These are phyloP conservation scores for Drosophila borealis DNA, from an alignment of 2,888 invertebrate genomes.

Conservation along the genomic window DNA sequence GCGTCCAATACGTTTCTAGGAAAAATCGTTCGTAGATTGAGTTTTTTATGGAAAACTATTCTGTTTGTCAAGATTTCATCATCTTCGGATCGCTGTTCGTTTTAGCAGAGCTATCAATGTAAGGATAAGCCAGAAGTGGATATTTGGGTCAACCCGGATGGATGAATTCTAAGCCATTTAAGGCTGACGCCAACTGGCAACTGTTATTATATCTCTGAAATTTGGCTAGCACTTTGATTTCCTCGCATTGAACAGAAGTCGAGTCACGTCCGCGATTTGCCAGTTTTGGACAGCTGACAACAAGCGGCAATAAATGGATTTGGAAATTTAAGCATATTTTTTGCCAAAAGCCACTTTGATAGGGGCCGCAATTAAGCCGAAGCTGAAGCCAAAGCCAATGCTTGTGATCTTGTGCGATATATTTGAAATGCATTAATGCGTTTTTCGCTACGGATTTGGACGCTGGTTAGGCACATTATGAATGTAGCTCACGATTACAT, in stretches of 20 bases:
- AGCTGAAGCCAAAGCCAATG: constrained; percentile 1
- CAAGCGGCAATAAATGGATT: constrained; percentile 6
- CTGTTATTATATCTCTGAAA: neutral
- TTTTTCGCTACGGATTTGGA: constrained; percentile 31
- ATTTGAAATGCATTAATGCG: constrained; percentile 54
- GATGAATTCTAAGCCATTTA: neutral
- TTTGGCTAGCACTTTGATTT: constrained; percentile 10
- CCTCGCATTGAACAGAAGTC: constrained; percentile 11
- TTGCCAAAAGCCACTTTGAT: constrained; percentile 34
- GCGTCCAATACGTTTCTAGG: no score
- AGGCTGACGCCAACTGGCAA: neutral
- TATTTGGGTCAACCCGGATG: constrained; percentile 7
- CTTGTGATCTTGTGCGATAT: constrained; percentile 67
- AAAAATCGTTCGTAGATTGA: no score
- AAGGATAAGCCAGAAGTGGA: no score
- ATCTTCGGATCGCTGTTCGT: no score
- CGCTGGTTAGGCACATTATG: constrained; percentile 40
- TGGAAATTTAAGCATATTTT: neutral
- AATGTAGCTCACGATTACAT: constrained; percentile 74
- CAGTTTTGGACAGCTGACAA: constrained; percentile 33
- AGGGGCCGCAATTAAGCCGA: constrained; percentile 36
- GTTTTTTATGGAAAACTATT: no score
- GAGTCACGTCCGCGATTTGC: constrained; percentile 26
- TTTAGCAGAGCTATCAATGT: no score
- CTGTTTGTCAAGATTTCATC: no score